Evolutionary conservation across 2,888 invertebrate species (phyloP).

Genomic region (Caenorhabditis wallacei): DNA sequence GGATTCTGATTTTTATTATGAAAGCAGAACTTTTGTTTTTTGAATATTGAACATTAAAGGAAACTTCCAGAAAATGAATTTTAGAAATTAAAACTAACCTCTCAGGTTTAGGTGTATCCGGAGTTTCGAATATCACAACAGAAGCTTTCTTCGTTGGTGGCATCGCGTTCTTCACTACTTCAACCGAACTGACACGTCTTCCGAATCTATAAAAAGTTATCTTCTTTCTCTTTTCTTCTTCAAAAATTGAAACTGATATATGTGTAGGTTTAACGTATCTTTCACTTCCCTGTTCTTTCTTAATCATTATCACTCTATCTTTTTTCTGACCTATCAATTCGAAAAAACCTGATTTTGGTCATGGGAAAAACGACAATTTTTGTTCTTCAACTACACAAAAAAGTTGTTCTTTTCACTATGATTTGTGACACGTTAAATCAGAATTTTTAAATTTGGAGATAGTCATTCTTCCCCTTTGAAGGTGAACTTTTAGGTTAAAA

Average conservation of each 20-base stretch:
- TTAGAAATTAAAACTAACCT: slow-evolving; percentile 36
- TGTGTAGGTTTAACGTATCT: slow-evolving; percentile 19
- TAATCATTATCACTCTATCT: not conserved
- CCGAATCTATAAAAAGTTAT: slow-evolving; percentile 51
- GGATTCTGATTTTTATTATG: slow-evolving; percentile 26
- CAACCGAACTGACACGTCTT: slow-evolving; percentile 64
- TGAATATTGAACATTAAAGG: slow-evolving; percentile 9
- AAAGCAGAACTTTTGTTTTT: not conserved
- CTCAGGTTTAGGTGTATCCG: slow-evolving; percentile 67
- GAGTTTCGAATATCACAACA: slow-evolving; percentile 71
- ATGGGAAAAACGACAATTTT: slow-evolving; percentile 25
- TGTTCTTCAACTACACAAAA: slow-evolving; percentile 16
- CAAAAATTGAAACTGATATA: slow-evolving; percentile 29
- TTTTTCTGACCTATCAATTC: slow-evolving; percentile 17
- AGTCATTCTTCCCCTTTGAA: not conserved
- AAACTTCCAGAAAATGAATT: not conserved
- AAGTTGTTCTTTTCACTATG: not conserved
- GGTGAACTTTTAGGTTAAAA: no score
- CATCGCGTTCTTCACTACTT: slow-evolving; percentile 71
- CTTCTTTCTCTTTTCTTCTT: not conserved
- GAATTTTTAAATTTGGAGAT: slow-evolving; percentile 1
- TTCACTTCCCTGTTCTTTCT: slow-evolving; percentile 37
- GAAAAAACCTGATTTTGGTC: slow-evolving; percentile 31
- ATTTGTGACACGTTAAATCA: slow-evolving; percentile 4
- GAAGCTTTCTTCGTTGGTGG: slow-evolving; percentile 71